Evolutionary conservation across 1,140 invertebrate genomes (phyloP), one percentile per base, ranked within the genome.

Genomic region (Ceratina calcarata): DNA sequence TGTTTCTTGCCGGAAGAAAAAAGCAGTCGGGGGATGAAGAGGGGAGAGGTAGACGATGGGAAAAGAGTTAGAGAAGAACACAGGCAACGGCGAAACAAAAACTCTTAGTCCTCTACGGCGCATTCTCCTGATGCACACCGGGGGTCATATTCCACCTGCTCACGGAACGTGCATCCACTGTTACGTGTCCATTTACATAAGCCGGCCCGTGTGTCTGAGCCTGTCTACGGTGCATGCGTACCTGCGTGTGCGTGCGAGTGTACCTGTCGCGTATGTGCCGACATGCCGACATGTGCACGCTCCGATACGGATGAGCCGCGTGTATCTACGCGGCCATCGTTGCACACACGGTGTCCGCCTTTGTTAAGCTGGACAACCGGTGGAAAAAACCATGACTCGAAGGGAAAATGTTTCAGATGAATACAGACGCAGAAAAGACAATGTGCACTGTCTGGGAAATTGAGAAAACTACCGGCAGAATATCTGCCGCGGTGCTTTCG

Each of bases 131-230:
- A 81, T 62, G 66, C 57, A 27, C 58, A 69, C n/a, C 51, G 55
- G 49, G 51, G 78, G 71, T 84, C 72, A 68, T 83, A 77, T 82
- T 82, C 83, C 78, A 88, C 80, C 77, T 83, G 81, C 76, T 83
- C 80, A 57, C 64, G 67, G 58, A 81, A 79, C 76, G 57, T 77
- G 85, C 68, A 87, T 81, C 83, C 81, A 85, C 75, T 61, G 78
- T 84, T 88, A 87, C 81, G 77, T 81, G 77, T 72, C 69, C 76
- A 87, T 78, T 87, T 88, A 87, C 84, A 79, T 87, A 88, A 87
- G 80, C 66, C 77, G 55, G 45, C 32, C 60, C 37, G 37, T 57
- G 60, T 68, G 20, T 20, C 15, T 15, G 16, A 20, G 20, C 15
- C 16, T 45, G 6, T 45, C 37, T 45, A 7, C 6, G 37, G 37